phyloP scores from a whole-genome alignment of 2,113 vertebrate species.

The Mungos mungo region DNA sequence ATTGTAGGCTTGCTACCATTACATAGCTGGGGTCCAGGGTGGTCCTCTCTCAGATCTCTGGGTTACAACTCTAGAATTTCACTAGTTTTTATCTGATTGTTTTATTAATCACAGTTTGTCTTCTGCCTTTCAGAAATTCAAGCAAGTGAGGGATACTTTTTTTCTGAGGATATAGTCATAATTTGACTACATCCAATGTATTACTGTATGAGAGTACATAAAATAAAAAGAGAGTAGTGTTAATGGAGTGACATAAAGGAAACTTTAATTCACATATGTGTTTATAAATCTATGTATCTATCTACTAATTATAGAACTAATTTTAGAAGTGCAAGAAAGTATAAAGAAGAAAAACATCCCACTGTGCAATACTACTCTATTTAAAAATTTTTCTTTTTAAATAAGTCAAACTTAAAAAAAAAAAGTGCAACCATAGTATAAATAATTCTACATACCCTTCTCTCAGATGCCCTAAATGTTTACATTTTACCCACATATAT shows the following conservation, averaged over 20 bases:
- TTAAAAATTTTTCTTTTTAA: not conserved
- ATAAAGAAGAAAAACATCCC: not conserved
- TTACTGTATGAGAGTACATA: not conserved
- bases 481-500: not conserved
- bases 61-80: not conserved
- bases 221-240: not conserved
- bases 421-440: not conserved
- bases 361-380: not conserved
- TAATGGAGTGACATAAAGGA: not conserved
- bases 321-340: not conserved
- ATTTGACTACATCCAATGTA: not conserved
- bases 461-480: not conserved
- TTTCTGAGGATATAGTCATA: not conserved
- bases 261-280: not conserved
- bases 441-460: not conserved
- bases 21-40: not conserved
- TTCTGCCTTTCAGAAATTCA: conserved; percentile 23
- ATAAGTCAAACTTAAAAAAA: not conserved
- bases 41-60: not conserved
- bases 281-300: not conserved
- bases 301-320: not conserved
- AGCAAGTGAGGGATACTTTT: not conserved
- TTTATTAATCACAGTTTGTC: not conserved
- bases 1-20: not conserved
- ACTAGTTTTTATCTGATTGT: not conserved